Percentiles rank a stretch among this genome's conserved stretches.
These are phyloP conservation scores for Cyclura pinguis DNA, from an alignment of 2,797 vertebrate species.

Conservation along the genomic window DNA sequence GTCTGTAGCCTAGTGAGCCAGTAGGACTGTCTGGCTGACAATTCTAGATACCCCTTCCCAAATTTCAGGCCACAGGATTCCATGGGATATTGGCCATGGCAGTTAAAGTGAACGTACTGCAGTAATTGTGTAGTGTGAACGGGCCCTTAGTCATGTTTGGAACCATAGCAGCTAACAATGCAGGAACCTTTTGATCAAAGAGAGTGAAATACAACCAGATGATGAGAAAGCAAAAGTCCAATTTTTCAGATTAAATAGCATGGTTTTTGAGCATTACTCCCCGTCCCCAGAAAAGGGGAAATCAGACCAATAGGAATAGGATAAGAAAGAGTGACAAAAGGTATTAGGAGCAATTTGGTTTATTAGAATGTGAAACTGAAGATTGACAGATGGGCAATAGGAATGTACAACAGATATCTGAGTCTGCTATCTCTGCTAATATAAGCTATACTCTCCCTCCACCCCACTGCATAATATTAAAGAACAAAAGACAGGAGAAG, in stretches of 20 bases:
- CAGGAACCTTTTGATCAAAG: not conserved
- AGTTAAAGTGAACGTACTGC: too few species aligned
- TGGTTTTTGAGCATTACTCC: not conserved
- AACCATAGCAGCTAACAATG: not conserved
- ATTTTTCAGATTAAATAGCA: not conserved
- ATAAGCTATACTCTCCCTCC: not conserved
- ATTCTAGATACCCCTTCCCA: too few species aligned
- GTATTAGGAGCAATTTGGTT: not conserved
- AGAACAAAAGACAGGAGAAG: not conserved
- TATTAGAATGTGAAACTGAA: conserved; percentile 25
- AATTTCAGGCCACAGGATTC: too few species aligned
- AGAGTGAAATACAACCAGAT: not conserved
- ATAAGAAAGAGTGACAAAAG: conserved; percentile 21
- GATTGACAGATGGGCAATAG: conserved; percentile 12
- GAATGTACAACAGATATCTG: not conserved
- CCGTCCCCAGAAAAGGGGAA: not conserved
- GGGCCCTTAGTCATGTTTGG: not conserved
- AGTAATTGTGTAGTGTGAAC: too few species aligned
- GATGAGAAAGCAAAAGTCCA: not conserved
- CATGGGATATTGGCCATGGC: too few species aligned
- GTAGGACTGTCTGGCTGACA: too few species aligned
- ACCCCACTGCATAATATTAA: not conserved
- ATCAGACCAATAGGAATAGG: conserved; percentile 4
- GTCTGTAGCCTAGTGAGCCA: too few species aligned
- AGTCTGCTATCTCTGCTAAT: conserved; percentile 24